Percentiles rank a stretch among this genome's conserved stretches.
Evolutionary conservation across 2,888 invertebrate genomes (phyloP).

Genomic region (Monopis laevigella): DNA sequence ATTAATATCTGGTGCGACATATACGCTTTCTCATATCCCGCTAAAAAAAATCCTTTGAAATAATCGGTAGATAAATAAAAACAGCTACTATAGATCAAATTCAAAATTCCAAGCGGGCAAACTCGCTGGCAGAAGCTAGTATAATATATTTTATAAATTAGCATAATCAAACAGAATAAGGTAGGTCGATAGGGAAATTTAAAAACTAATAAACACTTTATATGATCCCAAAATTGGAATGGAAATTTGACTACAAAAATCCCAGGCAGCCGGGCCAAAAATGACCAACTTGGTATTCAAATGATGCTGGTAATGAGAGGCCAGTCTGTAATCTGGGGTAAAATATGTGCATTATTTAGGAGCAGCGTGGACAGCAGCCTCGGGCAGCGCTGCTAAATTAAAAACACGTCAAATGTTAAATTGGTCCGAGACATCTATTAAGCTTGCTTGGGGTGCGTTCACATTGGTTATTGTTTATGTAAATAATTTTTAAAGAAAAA

Average conservation of each 20-base stretch:
- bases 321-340: conserved; percentile 15
- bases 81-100: too few relatives aligned
- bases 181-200: too few relatives aligned
- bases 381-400: conserved; percentile 61
- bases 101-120: too few relatives aligned
- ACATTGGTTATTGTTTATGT: conserved; percentile 22
- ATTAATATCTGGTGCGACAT: too few relatives aligned
- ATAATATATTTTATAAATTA: too few relatives aligned
- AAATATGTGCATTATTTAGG: conserved; percentile 36
- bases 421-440: conserved; percentile 67
- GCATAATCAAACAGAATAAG: too few relatives aligned
- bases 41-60: too few relatives aligned
- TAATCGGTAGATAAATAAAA: too few relatives aligned
- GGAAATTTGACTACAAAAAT: neutral
- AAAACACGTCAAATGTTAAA: conserved; percentile 67
- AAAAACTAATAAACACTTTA: too few relatives aligned
- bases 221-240: neutral
- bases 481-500: neutral
- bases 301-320: conserved; percentile 22
- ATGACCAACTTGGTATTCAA: conserved; percentile 18
- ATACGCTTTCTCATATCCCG: too few relatives aligned
- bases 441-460: conserved; percentile 35
- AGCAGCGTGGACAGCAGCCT: conserved; percentile 50
- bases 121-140: too few relatives aligned
- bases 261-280: neutral